Evolutionary conservation across 1,140 invertebrate genomes (phyloP).

Genomic region (Anastatus disparis): DNA sequence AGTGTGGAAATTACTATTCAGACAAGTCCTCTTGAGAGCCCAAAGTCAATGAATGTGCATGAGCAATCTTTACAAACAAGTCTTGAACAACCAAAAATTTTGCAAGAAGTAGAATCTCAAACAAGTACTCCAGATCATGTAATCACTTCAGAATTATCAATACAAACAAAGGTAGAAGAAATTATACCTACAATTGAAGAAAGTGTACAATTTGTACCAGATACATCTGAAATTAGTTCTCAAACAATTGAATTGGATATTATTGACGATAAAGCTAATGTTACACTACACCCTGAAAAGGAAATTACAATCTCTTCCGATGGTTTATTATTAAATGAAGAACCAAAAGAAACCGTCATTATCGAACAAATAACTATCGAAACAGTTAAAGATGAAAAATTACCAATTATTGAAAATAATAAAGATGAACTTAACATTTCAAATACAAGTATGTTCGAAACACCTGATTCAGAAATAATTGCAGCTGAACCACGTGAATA

Average conservation of each 20-base stretch:
- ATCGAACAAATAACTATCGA: no score
- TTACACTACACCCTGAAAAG: background rate
- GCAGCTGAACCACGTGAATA: no score
- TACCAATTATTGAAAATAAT: background rate
- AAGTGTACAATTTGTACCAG: conserved; percentile 49
- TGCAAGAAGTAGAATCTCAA: conserved; percentile 51
- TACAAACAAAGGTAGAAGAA: conserved; percentile 54
- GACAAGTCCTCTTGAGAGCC: conserved; percentile 50
- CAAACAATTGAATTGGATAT: conserved; percentile 41
- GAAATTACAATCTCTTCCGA: background rate
- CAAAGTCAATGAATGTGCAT: background rate
- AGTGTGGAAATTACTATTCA: conserved; percentile 52
- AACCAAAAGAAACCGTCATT: background rate
- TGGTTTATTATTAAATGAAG: background rate
- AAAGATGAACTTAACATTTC: no score
- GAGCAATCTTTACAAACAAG: background rate
- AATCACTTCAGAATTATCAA: conserved; percentile 46
- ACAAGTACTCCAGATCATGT: conserved; percentile 42
- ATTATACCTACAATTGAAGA: conserved; percentile 49
- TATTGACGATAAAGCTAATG: background rate
- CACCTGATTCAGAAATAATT: no score
- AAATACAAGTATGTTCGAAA: no score
- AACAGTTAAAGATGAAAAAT: no score
- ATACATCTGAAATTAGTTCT: conserved; percentile 46
- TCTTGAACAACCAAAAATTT: conserved; percentile 2